Evolutionary conservation across 1,140 invertebrate species (phyloP).

Genomic region (Tachypleus tridentatus): DNA sequence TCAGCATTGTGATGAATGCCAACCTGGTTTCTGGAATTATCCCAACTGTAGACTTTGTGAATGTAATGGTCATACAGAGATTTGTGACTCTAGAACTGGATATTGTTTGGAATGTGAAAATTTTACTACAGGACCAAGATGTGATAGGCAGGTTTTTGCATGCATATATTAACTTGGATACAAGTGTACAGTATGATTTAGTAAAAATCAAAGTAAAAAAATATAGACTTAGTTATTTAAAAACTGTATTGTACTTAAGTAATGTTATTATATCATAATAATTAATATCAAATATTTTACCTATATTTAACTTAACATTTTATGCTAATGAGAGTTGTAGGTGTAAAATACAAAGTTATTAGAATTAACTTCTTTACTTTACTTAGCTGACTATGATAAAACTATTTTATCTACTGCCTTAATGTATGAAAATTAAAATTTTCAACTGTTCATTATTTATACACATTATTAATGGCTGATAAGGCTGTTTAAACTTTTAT

Average conservation of each 20-base stretch:
- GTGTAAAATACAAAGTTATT: too few species aligned
- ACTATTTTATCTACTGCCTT: too few species aligned
- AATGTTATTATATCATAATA: conserved; percentile 82
- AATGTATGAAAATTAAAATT: too few species aligned
- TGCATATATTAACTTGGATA: too few species aligned
- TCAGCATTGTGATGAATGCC: conserved; percentile 81
- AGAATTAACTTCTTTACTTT: too few species aligned
- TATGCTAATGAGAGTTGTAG: too few species aligned
- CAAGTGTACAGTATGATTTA: neutral
- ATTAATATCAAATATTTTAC: conserved; percentile 39
- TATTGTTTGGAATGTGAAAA: conserved; percentile 77
- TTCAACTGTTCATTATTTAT: too few species aligned
- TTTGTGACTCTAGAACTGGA: conserved; percentile 80
- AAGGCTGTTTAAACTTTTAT: too few species aligned
- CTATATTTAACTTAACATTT: too few species aligned
- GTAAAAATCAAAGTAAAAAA: neutral
- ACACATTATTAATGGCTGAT: too few species aligned
- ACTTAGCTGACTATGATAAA: too few species aligned
- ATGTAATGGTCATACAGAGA: conserved; percentile 92
- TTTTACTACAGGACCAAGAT: conserved; percentile 58
- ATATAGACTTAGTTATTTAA: conserved; percentile 5
- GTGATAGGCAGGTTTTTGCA: too few species aligned
- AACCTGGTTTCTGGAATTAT: conserved; percentile 90
- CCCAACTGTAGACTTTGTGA: conserved; percentile 86
- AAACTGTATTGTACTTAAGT: conserved; percentile 76